Conservation (phyloP, 2,797 vertebrate genomes). For the Melanotaenia nigrans region DNA sequence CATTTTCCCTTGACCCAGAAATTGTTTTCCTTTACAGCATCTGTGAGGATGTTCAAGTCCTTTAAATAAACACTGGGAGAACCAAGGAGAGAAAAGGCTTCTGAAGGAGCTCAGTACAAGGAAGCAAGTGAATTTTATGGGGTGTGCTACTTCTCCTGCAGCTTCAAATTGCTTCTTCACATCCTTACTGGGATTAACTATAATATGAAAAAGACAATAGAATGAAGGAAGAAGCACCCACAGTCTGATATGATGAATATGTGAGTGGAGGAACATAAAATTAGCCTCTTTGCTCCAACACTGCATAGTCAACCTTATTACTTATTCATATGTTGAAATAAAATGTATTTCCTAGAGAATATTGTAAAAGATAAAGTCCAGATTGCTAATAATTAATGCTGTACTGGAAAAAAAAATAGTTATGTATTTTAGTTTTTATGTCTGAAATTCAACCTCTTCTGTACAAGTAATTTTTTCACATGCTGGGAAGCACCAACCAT, state of each 20-base stretch:
- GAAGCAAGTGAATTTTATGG: background rate
- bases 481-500: too few species aligned
- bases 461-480: background rate
- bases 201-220: background rate
- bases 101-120: background rate
- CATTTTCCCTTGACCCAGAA: background rate
- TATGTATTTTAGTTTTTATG: background rate
- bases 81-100: background rate
- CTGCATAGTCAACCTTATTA: conserved; percentile 10
- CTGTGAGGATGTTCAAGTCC: background rate
- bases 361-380: background rate
- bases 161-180: background rate
- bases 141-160: background rate
- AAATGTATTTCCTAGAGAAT: background rate
- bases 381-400: background rate
- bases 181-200: background rate
- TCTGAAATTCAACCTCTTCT: background rate
- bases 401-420: background rate
- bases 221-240: background rate
- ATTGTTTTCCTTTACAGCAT: background rate
- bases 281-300: background rate
- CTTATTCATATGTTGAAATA: background rate
- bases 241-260: background rate
- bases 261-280: background rate
- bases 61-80: background rate